A percentile compares a stretch with the other conserved stretches of the same genome.
phyloP scores from a whole-genome alignment of 1,140 invertebrate genomes.

The Atta colombica region DNA sequence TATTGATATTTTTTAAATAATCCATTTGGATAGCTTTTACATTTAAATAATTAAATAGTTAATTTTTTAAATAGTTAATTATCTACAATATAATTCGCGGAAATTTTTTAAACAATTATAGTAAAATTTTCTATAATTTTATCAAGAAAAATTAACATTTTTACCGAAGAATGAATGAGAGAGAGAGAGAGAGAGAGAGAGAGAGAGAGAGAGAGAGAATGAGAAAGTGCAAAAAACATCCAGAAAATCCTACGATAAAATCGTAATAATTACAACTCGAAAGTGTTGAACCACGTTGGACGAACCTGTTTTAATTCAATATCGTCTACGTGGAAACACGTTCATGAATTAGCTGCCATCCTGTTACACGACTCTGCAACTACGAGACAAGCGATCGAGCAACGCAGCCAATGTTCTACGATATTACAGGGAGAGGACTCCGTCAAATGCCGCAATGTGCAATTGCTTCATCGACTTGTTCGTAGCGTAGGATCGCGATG shows the following conservation, averaged over 20 bases:
- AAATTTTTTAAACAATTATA: neutral
- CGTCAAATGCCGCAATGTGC: constrained; percentile 22
- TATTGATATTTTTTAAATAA: neutral
- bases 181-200: neutral
- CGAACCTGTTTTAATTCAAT: constrained; percentile 8
- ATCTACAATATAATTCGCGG: neutral
- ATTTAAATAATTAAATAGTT: neutral
- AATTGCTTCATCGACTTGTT: constrained; percentile 46
- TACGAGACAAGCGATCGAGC: constrained; percentile 16
- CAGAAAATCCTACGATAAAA: neutral
- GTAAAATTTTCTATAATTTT: neutral
- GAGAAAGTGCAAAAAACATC: neutral
- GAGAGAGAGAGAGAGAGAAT: neutral
- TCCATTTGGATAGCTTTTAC: neutral
- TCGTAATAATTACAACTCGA: neutral
- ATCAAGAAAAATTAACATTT: neutral
- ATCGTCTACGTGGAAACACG: constrained; percentile 14
- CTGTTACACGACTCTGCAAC: constrained; percentile 10
- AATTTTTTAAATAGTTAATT: neutral
- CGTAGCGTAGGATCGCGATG: constrained; percentile 36
- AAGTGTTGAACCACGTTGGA: neutral
- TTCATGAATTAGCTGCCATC: constrained; percentile 24
- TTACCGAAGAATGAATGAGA: neutral
- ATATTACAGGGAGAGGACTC: constrained; percentile 9
- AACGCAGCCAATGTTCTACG: constrained; percentile 18